Base-by-base conservation (phyloP, 1,140 invertebrate species). In the Cepaea nemoralis region DNA sequence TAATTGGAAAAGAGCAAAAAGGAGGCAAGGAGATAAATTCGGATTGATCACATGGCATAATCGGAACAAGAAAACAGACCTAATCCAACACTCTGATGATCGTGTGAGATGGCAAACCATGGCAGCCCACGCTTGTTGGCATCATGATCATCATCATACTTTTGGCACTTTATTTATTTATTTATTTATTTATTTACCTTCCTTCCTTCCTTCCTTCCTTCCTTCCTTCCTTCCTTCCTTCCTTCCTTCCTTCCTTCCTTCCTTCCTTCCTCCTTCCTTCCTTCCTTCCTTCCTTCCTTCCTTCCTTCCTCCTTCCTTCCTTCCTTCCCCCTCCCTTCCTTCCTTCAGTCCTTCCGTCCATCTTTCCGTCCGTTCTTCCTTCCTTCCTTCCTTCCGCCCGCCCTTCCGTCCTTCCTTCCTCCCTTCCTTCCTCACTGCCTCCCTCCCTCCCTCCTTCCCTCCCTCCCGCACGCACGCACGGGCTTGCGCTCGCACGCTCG, bases 231-330 rank as follows among this genome's bases (percentile, higher is more conserved):
- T 19, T 10, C 42, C 8, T 19, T 45, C 42, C 19, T 24, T 70
- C 31, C 35, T 5, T 70, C 31, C 24, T 40, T 35, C 67, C 35
- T 24, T 70, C 5, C 35, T 33, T 70, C 12, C 39, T 33, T 35
- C 67, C 24, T 5, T 35, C 67, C 2, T 35, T 35, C 67, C 8
- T 33, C 24, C n/a, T 70, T 33, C 35, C 67, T 33, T 40, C 35
- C 31, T 70, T 8, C 35, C 67, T 70, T 45, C 42, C 19, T 45
- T 45, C 19, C 8, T 10, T 45, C 19, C 31, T 24, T 40, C 35
- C 67, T 33, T 33, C 35, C 67, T 70, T 24, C 24, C 67, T 70
- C 67, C 35, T 33, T 70, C 67, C 35, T 33, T 70, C 67, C 35
- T 33, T 70, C 67, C 35, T 33, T 70, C 31, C 35, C 67, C 35